Percentiles rank a stretch among this genome's conserved stretches.
Evolutionary conservation across 2,888 invertebrate species (phyloP).

Genomic region (Tinea pellionella): DNA sequence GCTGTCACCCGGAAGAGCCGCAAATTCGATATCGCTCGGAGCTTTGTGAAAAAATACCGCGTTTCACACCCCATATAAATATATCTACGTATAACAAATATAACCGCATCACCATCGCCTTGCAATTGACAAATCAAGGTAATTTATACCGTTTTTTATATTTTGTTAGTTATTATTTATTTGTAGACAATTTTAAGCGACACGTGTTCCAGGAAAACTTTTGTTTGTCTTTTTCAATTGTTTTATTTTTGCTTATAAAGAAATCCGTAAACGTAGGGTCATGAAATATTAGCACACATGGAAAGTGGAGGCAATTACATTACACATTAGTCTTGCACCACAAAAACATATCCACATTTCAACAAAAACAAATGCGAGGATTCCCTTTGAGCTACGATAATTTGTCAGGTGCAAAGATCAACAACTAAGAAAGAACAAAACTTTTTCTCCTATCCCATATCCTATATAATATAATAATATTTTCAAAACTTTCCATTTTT

Average conservation of each 20-base stretch:
- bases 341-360: conserved; percentile 57
- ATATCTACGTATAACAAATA: neutral
- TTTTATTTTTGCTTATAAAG: too few relatives aligned
- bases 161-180: too few relatives aligned
- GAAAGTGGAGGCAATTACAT: conserved; percentile 33
- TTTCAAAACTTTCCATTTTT: too few relatives aligned
- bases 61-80: neutral
- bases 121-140: neutral
- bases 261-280: neutral
- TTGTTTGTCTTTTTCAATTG: too few relatives aligned
- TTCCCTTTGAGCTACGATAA: conserved; percentile 52
- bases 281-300: neutral
- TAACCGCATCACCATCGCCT: neutral
- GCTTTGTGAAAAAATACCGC: conserved; percentile 13
- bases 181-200: too few relatives aligned
- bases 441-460: neutral
- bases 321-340: conserved; percentile 47
- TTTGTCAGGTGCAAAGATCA: conserved; percentile 46
- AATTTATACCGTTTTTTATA: too few relatives aligned
- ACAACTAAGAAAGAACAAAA: conserved; percentile 8
- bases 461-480: too few relatives aligned
- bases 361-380: conserved; percentile 64
- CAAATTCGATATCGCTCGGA: conserved; percentile 7
- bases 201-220: too few relatives aligned
- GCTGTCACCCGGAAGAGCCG: conserved; percentile 11